Evolutionary conservation across 2,888 invertebrate species (phyloP).

Genomic region (Heliconius erato): DNA sequence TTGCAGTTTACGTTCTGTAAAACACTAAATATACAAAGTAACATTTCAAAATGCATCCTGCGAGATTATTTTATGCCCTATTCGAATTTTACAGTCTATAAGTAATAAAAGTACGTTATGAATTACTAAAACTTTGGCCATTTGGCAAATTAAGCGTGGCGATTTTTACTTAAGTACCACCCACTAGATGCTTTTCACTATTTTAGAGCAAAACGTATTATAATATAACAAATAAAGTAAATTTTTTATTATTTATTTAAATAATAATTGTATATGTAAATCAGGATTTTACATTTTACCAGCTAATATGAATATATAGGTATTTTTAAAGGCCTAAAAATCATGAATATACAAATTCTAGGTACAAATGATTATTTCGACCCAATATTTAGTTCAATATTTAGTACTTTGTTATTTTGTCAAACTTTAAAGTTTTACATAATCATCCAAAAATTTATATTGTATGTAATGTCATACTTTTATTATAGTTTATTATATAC

Average conservation of each 20-base stretch:
- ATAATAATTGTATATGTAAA: too few relatives aligned
- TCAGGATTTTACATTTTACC: too few relatives aligned
- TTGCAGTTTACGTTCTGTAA: conserved; percentile 18
- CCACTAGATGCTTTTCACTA: conserved; percentile 41
- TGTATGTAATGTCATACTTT: background rate
- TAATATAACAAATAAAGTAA: background rate
- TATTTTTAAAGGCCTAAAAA: too few relatives aligned
- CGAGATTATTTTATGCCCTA: conserved; percentile 70
- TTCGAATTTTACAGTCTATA: conserved; percentile 67
- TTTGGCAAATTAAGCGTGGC: conserved; percentile 34
- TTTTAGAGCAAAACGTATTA: background rate
- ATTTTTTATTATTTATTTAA: background rate
- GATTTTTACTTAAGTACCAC: conserved; percentile 50
- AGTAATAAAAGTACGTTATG: conserved; percentile 66
- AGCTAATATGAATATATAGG: too few relatives aligned
- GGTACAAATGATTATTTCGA: too few relatives aligned
- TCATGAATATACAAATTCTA: too few relatives aligned
- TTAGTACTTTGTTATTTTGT: background rate
- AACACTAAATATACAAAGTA: conserved; percentile 58
- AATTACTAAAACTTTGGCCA: conserved; percentile 55
- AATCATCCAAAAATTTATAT: background rate
- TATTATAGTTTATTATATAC: conserved; percentile 18
- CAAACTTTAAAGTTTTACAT: background rate
- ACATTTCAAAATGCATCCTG: conserved; percentile 55
- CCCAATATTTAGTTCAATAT: too few relatives aligned